Evolutionary conservation across 2,888 invertebrate species (phyloP).

Genomic region (Bombylius discolor): DNA sequence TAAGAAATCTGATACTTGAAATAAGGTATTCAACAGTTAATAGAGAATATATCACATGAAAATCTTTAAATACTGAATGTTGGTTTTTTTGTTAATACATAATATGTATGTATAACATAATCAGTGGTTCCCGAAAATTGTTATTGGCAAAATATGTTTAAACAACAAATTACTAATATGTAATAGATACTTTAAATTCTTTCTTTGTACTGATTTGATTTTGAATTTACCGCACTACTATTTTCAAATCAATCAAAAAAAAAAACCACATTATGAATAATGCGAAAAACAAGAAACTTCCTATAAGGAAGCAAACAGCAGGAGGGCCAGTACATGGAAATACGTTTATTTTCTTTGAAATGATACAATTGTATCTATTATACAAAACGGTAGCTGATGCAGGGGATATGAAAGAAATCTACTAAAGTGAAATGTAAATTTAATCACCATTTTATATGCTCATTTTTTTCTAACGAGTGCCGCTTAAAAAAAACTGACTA

Average conservation of each 20-base stretch:
- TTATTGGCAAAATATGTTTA: constrained; percentile 13
- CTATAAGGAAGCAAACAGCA: background rate
- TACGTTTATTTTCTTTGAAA: too few relatives aligned
- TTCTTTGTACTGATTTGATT: background rate
- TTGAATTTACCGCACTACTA: constrained; percentile 11
- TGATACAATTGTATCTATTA: too few relatives aligned
- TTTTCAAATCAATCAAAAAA: background rate
- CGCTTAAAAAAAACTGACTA: constrained; percentile 3
- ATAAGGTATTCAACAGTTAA: background rate
- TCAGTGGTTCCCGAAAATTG: too few relatives aligned
- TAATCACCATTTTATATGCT: constrained; percentile 2
- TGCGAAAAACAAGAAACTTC: background rate
- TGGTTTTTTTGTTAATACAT: too few relatives aligned
- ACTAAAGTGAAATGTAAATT: background rate
- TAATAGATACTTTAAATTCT: constrained; percentile 11
- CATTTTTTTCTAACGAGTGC: too few relatives aligned
- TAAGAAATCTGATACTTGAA: constrained; percentile 27
- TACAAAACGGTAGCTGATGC: background rate
- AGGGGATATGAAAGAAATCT: background rate
- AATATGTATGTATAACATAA: background rate
- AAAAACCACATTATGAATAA: background rate
- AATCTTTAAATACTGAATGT: too few relatives aligned
- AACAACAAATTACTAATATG: constrained; percentile 15
- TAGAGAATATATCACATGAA: background rate
- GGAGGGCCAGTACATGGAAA: background rate